phyloP scores from a whole-genome alignment of 2,888 invertebrate genomes.

The Eledone cirrhosa region DNA sequence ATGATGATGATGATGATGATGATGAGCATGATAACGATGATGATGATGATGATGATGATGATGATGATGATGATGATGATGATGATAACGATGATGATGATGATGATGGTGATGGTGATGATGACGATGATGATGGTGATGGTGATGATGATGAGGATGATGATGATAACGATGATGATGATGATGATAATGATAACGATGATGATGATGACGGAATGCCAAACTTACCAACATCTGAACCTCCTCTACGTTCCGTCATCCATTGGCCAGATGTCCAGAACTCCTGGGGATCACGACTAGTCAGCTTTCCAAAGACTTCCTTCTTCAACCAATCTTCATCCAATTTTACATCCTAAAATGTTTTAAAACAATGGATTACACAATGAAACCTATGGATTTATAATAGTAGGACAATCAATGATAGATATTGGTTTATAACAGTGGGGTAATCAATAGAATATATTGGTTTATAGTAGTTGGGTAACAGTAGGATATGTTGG shows the following conservation, averaged over 20 bases:
- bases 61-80: too few species aligned
- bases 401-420: too few species aligned
- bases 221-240: slow-evolving; percentile 71
- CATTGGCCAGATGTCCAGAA: slow-evolving; percentile 74
- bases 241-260: slow-evolving; percentile 73
- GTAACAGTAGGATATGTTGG: too few species aligned
- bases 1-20: too few species aligned
- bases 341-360: slow-evolving; percentile 30
- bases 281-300: slow-evolving; percentile 65
- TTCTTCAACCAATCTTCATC: slow-evolving; percentile 40
- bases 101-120: too few species aligned
- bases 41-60: neutral
- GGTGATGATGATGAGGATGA: too few species aligned
- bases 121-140: neutral
- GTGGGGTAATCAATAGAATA: too few species aligned
- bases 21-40: too few species aligned
- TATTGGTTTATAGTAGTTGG: too few species aligned
- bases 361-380: slow-evolving; percentile 32
- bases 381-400: too few species aligned
- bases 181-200: neutral
- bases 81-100: too few species aligned
- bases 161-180: neutral
- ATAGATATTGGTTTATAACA: too few species aligned
- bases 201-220: neutral
- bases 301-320: slow-evolving; percentile 62